Percentiles rank a stretch among this genome's conserved stretches.
Conservation (phyloP, 2,797 vertebrate species). For the Pseudochirops corinnae region DNA sequence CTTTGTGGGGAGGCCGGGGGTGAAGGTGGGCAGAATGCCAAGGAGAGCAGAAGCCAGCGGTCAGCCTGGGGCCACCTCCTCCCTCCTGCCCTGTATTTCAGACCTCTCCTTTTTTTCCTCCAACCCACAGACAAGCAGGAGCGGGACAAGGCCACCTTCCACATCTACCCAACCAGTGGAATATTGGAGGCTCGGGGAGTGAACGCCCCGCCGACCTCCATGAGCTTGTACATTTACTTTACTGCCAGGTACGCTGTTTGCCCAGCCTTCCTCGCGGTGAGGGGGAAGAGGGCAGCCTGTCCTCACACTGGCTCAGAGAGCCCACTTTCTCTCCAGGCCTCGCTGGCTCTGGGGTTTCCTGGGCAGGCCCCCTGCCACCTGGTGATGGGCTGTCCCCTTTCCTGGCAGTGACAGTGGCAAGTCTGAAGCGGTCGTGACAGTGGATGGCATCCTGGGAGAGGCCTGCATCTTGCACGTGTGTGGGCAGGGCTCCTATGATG, state of each 20-base stretch:
- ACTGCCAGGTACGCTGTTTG: constrained; percentile 88
- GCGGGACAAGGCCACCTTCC: constrained; percentile 78
- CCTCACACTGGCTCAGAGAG: too few species aligned
- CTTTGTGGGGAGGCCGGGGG: too few species aligned
- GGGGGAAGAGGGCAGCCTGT: not conserved
- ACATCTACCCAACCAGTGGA: constrained; percentile 87
- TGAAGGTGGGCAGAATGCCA: too few species aligned
- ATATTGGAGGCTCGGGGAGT: constrained; percentile 83
- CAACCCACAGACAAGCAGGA: constrained; percentile 76
- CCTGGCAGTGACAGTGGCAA: constrained; percentile 83
- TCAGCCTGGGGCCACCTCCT: too few species aligned
- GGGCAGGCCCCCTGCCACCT: too few species aligned
- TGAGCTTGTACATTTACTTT: constrained; percentile 90
- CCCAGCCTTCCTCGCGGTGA: rapidly evolving
- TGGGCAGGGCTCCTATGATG: constrained; percentile 87
- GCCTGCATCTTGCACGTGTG: constrained; percentile 84
- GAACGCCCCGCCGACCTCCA: constrained; percentile 74
- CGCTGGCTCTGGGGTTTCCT: too few species aligned
- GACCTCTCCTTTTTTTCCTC: not conserved
- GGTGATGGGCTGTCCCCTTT: not conserved
- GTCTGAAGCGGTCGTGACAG: constrained; percentile 83
- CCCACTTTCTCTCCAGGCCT: too few species aligned
- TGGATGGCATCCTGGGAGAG: constrained; percentile 90
- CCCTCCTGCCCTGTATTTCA: too few species aligned
- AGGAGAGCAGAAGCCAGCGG: too few species aligned